These are phyloP conservation scores for Cyclophora albipunctata DNA, from an alignment of 2,888 invertebrate genomes.

Conservation along the genomic window DNA sequence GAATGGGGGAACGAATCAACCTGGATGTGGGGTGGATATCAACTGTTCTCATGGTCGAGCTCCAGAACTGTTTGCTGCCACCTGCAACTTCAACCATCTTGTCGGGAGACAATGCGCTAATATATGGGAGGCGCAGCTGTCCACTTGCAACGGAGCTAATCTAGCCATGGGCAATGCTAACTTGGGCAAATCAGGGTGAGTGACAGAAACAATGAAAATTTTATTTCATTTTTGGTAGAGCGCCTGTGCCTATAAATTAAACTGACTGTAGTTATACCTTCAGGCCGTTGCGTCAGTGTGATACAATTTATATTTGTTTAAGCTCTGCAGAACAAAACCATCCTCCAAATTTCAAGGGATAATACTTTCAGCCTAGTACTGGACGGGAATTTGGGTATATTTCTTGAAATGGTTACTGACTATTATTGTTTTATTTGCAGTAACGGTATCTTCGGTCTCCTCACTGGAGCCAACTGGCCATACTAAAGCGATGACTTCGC, in stretches of 20 bases:
- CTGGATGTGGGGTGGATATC: constrained; percentile 41
- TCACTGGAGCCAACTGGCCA: constrained; percentile 29
- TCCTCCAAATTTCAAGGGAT: too few species aligned
- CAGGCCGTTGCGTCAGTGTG: too few species aligned
- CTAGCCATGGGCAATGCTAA: constrained; percentile 43
- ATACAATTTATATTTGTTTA: too few species aligned
- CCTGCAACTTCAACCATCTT: constrained; percentile 40
- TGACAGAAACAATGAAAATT: too few species aligned
- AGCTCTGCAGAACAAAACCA: too few species aligned
- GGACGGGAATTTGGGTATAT: too few species aligned
- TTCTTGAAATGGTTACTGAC: too few species aligned
- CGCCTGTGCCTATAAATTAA: too few species aligned
- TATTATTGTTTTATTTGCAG: constrained; percentile 5
- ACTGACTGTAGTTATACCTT: too few species aligned
- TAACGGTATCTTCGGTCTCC: constrained; percentile 20
- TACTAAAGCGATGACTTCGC: constrained; percentile 17
- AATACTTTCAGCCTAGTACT: too few species aligned
- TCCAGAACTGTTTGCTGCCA: constrained; percentile 42
- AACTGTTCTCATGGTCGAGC: constrained; percentile 52
- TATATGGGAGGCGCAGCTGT: constrained; percentile 29
- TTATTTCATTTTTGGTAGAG: too few species aligned
- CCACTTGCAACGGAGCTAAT: constrained; percentile 22
- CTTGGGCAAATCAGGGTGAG: constrained; percentile 40
- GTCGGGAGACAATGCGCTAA: constrained; percentile 37
- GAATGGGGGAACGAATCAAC: constrained; percentile 55